Conservation (phyloP, 2,797 vertebrate genomes). For the Tenualosa ilisha region DNA sequence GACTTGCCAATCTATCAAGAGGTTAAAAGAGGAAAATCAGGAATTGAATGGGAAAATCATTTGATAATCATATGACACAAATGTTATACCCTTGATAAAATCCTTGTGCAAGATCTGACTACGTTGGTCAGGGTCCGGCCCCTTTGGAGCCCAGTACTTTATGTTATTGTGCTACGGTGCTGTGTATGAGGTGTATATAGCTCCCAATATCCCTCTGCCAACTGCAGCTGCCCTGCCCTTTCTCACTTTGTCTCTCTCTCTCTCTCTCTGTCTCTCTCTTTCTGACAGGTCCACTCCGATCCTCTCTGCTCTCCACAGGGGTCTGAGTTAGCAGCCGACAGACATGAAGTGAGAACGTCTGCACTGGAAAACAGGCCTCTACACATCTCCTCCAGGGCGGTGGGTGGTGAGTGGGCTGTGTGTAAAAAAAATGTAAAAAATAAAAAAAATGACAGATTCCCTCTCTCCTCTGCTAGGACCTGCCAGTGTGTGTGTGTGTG, state of each 20-base stretch:
- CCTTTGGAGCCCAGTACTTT: not conserved
- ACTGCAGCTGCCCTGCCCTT: not conserved
- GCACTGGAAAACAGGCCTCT: not conserved
- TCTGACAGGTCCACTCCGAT: not conserved
- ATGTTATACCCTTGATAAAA: no score
- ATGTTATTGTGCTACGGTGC: not conserved
- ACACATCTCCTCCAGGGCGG: conserved; percentile 3
- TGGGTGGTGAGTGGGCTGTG: not conserved
- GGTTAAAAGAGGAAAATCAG: no score
- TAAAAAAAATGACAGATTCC: conserved; percentile 5
- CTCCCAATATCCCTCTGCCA: not conserved
- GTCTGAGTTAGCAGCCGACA: conserved; percentile 30
- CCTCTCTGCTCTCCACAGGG: not conserved
- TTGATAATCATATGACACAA: no score
- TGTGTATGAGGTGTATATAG: not conserved
- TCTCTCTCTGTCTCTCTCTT: not conserved
- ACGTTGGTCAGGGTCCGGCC: not conserved
- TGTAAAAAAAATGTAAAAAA: not conserved
- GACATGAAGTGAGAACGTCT: not conserved
- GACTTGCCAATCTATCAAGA: no score
- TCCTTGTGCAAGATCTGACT: not conserved
- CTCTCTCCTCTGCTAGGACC: not conserved
- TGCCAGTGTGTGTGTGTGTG: conserved; percentile 1
- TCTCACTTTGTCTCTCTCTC: not conserved
- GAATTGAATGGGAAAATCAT: no score